Evolutionary conservation across 2,113 vertebrate species (phyloP).

Genomic region (Colossoma macropomum): DNA sequence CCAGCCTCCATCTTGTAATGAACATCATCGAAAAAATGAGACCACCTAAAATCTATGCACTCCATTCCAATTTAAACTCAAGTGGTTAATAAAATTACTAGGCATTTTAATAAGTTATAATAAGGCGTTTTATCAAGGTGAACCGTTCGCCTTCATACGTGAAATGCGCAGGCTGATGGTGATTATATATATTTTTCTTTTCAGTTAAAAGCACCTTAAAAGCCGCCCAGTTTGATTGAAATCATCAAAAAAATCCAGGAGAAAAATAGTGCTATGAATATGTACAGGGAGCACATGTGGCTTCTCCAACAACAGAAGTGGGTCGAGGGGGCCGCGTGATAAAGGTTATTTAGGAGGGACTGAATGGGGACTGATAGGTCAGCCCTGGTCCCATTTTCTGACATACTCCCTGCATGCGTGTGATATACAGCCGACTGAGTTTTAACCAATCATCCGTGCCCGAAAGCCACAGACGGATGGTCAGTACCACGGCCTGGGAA

Average conservation of each 20-base stretch:
- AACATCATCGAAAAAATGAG: background rate
- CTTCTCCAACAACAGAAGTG: background rate
- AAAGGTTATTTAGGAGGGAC: slow-evolving; percentile 42
- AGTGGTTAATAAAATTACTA: background rate
- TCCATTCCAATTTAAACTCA: background rate
- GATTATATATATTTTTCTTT: background rate
- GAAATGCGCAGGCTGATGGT: too few relatives aligned
- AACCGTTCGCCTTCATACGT: background rate
- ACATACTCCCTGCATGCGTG: slow-evolving; percentile 24
- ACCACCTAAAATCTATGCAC: background rate
- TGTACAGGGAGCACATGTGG: background rate
- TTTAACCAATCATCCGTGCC: slow-evolving; percentile 34
- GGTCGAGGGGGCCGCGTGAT: slow-evolving; percentile 20
- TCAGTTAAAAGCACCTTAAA: background rate
- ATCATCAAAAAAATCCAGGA: background rate
- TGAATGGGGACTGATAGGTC: slow-evolving; percentile 41
- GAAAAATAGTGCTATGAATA: background rate
- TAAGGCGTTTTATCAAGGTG: too few relatives aligned
- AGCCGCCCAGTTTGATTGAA: background rate
- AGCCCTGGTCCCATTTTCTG: slow-evolving; percentile 34
- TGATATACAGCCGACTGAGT: slow-evolving; percentile 46
- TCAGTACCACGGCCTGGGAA: slow-evolving; percentile 14
- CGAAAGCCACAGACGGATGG: slow-evolving; percentile 35
- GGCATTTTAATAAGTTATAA: background rate
- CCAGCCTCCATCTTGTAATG: slow-evolving; percentile 50